Evolutionary conservation across 2,113 vertebrate species (phyloP).

Genomic region (Corythaeola cristata): DNA sequence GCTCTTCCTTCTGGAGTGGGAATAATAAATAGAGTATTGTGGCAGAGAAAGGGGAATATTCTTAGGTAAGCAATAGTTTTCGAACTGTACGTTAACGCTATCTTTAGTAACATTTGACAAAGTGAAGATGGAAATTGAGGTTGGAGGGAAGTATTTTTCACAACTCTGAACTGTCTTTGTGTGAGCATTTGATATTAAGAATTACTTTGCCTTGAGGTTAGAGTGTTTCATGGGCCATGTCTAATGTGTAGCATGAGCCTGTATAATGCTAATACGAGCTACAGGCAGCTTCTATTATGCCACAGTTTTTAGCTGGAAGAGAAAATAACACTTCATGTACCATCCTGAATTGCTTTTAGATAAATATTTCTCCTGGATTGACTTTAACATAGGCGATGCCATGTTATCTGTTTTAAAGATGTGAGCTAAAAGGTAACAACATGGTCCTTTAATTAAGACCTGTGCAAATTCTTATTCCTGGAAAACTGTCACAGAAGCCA

Average conservation of each 20-base stretch:
- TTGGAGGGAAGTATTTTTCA: slow-evolving; percentile 20
- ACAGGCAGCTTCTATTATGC: background rate
- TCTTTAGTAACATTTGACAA: slow-evolving; percentile 5
- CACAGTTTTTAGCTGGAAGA: background rate
- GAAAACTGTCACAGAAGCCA: background rate
- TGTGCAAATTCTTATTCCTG: background rate
- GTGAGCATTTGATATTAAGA: slow-evolving; percentile 1
- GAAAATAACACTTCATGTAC: background rate
- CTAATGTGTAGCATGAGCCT: slow-evolving; percentile 20
- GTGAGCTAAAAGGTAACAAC: background rate
- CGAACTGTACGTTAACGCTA: background rate
- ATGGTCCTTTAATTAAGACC: background rate
- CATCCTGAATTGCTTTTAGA: background rate
- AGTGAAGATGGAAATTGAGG: background rate
- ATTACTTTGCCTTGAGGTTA: slow-evolving; percentile 41
- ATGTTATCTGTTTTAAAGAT: background rate
- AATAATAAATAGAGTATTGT: background rate
- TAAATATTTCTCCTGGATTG: background rate
- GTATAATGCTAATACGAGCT: background rate
- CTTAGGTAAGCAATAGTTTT: background rate
- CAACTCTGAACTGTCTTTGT: background rate
- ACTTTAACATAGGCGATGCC: background rate
- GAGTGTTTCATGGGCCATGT: slow-evolving; percentile 26
- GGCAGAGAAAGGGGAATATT: background rate
- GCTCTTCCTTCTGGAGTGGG: background rate